Percentiles rank a stretch among this genome's conserved stretches.
These are phyloP conservation scores for Nasonia vitripennis DNA, from an alignment of 1,140 invertebrate genomes.

Conservation along the genomic window DNA sequence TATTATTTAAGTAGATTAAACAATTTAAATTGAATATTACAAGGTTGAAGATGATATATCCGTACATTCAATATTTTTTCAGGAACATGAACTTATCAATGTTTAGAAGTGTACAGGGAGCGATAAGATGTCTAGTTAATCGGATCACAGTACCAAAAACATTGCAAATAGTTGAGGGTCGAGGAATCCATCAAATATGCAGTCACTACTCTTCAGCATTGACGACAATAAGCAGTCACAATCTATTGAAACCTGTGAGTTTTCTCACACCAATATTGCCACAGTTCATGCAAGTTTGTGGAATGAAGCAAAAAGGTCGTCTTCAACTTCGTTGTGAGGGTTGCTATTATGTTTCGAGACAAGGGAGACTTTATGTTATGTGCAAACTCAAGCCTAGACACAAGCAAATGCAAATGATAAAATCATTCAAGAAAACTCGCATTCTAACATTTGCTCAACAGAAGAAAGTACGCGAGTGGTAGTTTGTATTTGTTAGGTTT, in stretches of 20 bases:
- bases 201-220: background rate
- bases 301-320: constrained; percentile 79
- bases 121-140: background rate
- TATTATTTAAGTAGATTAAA: background rate
- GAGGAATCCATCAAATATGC: constrained; percentile 40
- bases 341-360: constrained; percentile 83
- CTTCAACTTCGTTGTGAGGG: constrained; percentile 83
- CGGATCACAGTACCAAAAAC: background rate
- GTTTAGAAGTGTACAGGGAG: constrained; percentile 27
- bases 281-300: constrained; percentile 63
- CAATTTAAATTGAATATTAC: constrained; percentile 16
- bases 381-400: constrained; percentile 85
- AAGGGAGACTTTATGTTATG: constrained; percentile 83
- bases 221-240: background rate
- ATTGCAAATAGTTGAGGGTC: background rate
- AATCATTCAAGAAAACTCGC: constrained; percentile 33
- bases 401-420: constrained; percentile 78
- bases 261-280: constrained; percentile 47
- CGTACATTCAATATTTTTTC: background rate
- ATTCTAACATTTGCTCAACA: constrained; percentile 50
- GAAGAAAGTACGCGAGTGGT: constrained; percentile 48
- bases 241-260: background rate
- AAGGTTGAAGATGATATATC: background rate
- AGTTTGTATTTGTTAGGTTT: background rate
- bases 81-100: constrained; percentile 40